Percentiles rank a stretch among this genome's conserved stretches.
Evolutionary conservation across 2,888 invertebrate species (phyloP).

Genomic region (Orchesellides sinensis): DNA sequence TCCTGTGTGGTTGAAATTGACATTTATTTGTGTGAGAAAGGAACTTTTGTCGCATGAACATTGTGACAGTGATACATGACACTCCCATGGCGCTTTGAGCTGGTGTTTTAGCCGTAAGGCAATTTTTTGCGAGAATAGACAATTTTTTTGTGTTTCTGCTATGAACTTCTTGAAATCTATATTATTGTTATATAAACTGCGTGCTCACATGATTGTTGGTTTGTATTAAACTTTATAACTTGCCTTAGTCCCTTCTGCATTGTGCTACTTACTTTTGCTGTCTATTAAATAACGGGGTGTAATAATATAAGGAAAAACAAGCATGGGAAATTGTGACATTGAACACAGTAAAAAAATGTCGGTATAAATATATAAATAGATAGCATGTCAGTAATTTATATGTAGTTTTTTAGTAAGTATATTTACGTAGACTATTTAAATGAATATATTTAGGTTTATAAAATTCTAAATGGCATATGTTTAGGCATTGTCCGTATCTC

Average conservation of each 20-base stretch:
- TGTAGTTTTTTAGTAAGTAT: no score
- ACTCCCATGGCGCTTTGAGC: conserved; percentile 23
- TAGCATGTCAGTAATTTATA: no score
- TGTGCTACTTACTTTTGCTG: not conserved
- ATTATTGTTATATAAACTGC: no score
- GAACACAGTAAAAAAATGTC: conserved; percentile 29
- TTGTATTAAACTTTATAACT: not conserved
- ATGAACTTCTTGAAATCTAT: no score
- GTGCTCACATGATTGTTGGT: not conserved
- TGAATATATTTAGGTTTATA: no score
- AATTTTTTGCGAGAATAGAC: not conserved
- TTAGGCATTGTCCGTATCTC: no score
- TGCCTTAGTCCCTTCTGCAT: not conserved
- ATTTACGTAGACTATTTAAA: no score
- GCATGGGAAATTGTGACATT: conserved; percentile 54
- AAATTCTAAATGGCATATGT: no score
- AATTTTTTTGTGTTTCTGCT: not conserved
- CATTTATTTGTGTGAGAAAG: conserved; percentile 52
- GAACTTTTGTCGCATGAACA: conserved; percentile 57
- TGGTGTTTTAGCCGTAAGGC: not conserved
- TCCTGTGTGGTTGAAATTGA: conserved; percentile 18
- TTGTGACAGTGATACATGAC: conserved; percentile 46
- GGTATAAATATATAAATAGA: not conserved
- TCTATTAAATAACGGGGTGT: not conserved
- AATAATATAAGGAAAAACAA: conserved; percentile 12